Conservation (phyloP, 1,140 invertebrate genomes). For the Catajapyx aquilonaris region DNA sequence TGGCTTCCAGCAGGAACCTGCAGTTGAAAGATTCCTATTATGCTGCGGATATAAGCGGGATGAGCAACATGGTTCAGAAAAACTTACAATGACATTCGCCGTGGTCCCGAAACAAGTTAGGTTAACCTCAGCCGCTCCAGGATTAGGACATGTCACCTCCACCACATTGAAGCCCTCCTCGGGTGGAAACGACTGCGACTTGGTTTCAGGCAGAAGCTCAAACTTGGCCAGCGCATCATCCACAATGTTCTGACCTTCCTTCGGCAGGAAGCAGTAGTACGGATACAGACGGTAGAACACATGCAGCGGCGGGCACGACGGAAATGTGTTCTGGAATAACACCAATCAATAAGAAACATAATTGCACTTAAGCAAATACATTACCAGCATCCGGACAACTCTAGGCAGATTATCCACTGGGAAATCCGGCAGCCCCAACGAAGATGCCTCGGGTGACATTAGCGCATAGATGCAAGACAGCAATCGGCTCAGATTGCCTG, state of each 20-base stretch:
- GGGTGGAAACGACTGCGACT: background rate
- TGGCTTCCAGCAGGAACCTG: too few relatives aligned
- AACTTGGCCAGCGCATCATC: slow-evolving; percentile 40
- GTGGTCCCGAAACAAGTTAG: too few relatives aligned
- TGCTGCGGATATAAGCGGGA: too few relatives aligned
- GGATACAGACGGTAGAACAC: slow-evolving; percentile 62
- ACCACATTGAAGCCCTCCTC: too few relatives aligned
- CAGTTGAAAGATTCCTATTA: too few relatives aligned
- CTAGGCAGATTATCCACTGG: slow-evolving; percentile 58
- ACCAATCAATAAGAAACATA: background rate
- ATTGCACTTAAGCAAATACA: background rate
- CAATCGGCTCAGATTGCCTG: slow-evolving; percentile 38
- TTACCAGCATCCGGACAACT: slow-evolving; percentile 52
- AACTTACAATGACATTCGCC: too few relatives aligned
- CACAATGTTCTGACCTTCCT: slow-evolving; percentile 46
- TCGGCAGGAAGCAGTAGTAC: slow-evolving; percentile 48
- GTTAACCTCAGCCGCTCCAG: too few relatives aligned
- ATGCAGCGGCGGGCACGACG: slow-evolving; percentile 36
- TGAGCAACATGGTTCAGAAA: too few relatives aligned
- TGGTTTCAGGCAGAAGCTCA: slow-evolving; percentile 17
- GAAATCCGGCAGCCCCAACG: slow-evolving; percentile 67
- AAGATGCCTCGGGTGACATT: slow-evolving; percentile 38
- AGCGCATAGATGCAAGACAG: slow-evolving; percentile 55
- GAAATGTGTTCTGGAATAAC: slow-evolving; percentile 39
- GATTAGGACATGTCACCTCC: too few relatives aligned